These are phyloP conservation scores for Drosophila koepferae DNA, from an alignment of 2,888 invertebrate genomes.

Conservation along the genomic window DNA sequence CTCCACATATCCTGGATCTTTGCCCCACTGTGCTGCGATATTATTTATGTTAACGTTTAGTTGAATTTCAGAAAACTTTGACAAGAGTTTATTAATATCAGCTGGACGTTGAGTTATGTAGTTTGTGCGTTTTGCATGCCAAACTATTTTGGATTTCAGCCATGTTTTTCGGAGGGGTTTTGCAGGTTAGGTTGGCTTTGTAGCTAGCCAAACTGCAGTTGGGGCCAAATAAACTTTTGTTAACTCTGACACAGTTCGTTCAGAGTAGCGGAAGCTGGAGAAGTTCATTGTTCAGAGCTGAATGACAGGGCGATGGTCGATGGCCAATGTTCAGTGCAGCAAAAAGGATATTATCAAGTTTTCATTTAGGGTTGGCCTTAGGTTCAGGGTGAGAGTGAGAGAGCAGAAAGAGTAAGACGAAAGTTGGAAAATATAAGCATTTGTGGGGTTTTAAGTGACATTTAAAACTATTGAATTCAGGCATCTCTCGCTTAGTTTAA, in stretches of 20 bases:
- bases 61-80: conserved; percentile 67
- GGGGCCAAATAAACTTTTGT: conserved; percentile 50
- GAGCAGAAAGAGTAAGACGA: neutral
- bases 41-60: conserved; percentile 50
- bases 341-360: neutral
- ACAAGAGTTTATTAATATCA: conserved; percentile 77
- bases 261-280: conserved; percentile 58
- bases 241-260: conserved; percentile 38
- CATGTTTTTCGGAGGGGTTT: conserved; percentile 5
- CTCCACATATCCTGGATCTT: neutral
- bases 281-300: conserved; percentile 35
- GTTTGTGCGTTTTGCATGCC: conserved; percentile 51
- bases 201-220: conserved; percentile 13
- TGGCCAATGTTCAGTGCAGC: neutral
- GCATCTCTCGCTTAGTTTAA: neutral
- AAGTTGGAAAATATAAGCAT: neutral
- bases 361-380: neutral
- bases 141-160: conserved; percentile 48
- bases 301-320: conserved; percentile 8
- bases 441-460: neutral
- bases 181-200: conserved; percentile 26
- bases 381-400: neutral
- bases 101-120: conserved; percentile 56
- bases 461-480: neutral
- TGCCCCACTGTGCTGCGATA: conserved; percentile 32